phyloP scores from a whole-genome alignment of 2,888 invertebrate species.

The Cyrtodaria siliqua region DNA sequence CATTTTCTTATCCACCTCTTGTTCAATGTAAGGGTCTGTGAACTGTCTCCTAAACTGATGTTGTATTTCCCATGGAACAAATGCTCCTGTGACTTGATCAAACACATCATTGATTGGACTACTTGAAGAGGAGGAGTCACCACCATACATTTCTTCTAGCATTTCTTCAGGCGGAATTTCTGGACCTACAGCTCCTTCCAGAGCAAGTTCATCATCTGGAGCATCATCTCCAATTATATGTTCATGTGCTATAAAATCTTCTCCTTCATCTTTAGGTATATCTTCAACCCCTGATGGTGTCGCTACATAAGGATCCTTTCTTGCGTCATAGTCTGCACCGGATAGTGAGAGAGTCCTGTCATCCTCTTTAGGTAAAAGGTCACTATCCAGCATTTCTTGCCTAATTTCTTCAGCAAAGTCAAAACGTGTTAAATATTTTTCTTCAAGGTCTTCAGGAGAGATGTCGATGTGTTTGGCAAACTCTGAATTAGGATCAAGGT shows the following conservation, averaged over 20 bases:
- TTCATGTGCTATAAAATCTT: constrained; percentile 4
- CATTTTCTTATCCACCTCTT: constrained; percentile 67
- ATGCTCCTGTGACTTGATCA: constrained; percentile 79
- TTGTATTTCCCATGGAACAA: constrained; percentile 80
- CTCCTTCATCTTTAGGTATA: constrained; percentile 50
- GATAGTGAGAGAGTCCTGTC: constrained; percentile 79
- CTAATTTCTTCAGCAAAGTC: constrained; percentile 73
- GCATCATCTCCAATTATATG: constrained; percentile 5
- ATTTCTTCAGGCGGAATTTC: constrained; percentile 19
- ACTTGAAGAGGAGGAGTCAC: constrained; percentile 62
- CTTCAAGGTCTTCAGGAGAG: constrained; percentile 80
- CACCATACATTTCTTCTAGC: constrained; percentile 9
- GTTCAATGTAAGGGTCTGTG: constrained; percentile 77
- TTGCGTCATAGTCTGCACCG: constrained; percentile 29
- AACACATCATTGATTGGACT: constrained; percentile 76
- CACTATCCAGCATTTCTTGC: constrained; percentile 58
- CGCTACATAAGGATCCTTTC: constrained; percentile 21
- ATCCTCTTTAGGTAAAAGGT: constrained; percentile 41
- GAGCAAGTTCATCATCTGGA: constrained; percentile 26
- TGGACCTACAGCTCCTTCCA: constrained; percentile 58
- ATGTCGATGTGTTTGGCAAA: constrained; percentile 61
- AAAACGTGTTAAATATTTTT: constrained; percentile 71
- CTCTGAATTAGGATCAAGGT: constrained; percentile 12
- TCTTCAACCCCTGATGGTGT: constrained; percentile 49
- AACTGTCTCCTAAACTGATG: constrained; percentile 80